Percentiles rank a stretch among this genome's conserved stretches.
Evolutionary conservation across 2,113 vertebrate genomes (phyloP).

Genomic region (Mustela lutreola): DNA sequence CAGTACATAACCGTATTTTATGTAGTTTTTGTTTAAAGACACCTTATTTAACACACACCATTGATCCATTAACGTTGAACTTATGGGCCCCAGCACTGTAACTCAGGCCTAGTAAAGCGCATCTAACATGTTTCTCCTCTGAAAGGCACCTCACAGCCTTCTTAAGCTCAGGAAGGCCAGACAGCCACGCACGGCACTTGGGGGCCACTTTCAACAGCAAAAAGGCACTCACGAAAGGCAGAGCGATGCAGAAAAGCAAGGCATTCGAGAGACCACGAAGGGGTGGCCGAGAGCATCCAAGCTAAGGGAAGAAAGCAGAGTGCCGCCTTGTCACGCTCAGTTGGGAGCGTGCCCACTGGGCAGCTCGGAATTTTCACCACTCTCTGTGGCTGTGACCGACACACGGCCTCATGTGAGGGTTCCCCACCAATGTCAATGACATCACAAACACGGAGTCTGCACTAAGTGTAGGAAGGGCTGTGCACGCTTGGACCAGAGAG

Average conservation of each 20-base stretch:
- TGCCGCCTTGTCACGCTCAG: fast-evolving
- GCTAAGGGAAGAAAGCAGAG: not conserved
- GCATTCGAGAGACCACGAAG: not conserved
- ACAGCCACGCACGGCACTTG: not conserved
- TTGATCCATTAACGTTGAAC: not conserved
- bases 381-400: not conserved
- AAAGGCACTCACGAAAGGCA: not conserved
- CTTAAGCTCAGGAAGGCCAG: not conserved
- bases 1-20: not conserved
- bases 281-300: not conserved
- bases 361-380: not conserved
- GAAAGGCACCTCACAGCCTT: not conserved
- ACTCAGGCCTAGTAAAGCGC: not conserved
- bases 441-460: not conserved
- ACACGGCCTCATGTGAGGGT: not conserved
- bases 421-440: not conserved
- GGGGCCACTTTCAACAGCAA: not conserved
- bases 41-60: not conserved
- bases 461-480: not conserved
- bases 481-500: not conserved
- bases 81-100: not conserved
- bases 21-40: not conserved
- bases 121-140: not conserved
- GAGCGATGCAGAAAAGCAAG: not conserved
- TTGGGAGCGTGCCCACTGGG: not conserved